These are phyloP conservation scores for Psilopogon haemacephalus DNA, from an alignment of 2,113 vertebrate species.

Conservation along the genomic window DNA sequence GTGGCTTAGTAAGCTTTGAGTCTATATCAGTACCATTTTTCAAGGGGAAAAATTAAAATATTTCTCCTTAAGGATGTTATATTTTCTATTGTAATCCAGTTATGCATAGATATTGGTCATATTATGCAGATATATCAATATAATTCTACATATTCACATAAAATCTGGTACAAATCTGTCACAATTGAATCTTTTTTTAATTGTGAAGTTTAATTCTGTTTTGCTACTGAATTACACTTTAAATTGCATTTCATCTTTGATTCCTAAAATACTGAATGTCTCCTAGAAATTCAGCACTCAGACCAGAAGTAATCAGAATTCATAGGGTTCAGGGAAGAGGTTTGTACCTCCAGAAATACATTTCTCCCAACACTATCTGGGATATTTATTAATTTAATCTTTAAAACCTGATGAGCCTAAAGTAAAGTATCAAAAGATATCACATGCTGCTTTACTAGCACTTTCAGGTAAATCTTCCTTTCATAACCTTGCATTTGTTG, in stretches of 20 bases:
- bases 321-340: background rate
- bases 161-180: background rate
- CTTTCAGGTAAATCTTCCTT: background rate
- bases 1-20: background rate
- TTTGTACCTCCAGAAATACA: background rate
- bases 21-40: background rate
- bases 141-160: background rate
- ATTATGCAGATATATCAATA: background rate
- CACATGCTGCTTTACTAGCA: background rate
- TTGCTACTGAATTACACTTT: background rate
- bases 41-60: background rate
- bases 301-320: background rate
- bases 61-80: background rate
- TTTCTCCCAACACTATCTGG: background rate
- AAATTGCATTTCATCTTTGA: background rate
- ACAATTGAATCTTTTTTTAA: background rate
- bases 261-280: background rate
- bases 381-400: background rate
- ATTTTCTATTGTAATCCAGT: background rate
- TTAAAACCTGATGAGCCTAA: background rate
- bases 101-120: background rate
- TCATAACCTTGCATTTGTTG: background rate
- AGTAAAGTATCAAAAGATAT: background rate
- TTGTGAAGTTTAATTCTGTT: background rate
- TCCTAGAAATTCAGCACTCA: background rate